These are phyloP conservation scores for Aegypius monachus DNA, from an alignment of 2,113 vertebrate genomes.

Conservation along the genomic window DNA sequence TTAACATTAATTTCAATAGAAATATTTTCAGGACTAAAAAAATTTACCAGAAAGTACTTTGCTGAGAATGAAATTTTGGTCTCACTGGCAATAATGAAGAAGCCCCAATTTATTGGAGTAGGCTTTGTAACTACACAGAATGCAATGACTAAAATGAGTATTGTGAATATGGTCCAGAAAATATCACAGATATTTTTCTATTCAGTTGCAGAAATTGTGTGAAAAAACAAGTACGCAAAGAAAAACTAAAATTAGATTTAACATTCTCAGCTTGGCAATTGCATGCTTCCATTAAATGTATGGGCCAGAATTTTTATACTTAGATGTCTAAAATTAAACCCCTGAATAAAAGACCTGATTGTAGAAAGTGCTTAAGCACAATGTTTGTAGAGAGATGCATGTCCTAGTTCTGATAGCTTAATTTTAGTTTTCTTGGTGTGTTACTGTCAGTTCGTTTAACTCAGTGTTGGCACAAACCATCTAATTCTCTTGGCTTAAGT, in stretches of 20 bases:
- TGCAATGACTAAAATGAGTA: background rate
- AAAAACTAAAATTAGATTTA: constrained; percentile 59
- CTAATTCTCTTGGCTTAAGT: background rate
- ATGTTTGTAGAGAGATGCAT: constrained; percentile 8
- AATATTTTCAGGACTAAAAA: constrained; percentile 4
- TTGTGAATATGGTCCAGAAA: constrained; percentile 34
- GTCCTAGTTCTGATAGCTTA: constrained; percentile 38
- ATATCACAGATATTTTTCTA: constrained; percentile 49
- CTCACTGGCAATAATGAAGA: background rate
- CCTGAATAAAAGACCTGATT: constrained; percentile 50
- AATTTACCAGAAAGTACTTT: background rate
- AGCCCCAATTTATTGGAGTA: background rate
- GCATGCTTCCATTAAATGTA: background rate
- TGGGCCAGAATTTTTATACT: constrained; percentile 60
- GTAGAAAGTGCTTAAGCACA: constrained; percentile 45
- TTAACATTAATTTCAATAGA: constrained; percentile 3
- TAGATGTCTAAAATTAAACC: constrained; percentile 56
- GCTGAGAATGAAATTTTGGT: constrained; percentile 8
- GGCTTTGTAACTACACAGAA: background rate
- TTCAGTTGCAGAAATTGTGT: constrained; percentile 41
- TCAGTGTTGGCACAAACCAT: background rate
- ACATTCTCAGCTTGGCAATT: constrained; percentile 50
- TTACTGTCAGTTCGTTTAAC: background rate
- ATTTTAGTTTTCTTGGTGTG: constrained; percentile 35
- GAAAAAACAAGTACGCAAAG: constrained; percentile 47